Base-by-base conservation (phyloP, 1,140 invertebrate genomes). In the Grapholita molesta region DNA sequence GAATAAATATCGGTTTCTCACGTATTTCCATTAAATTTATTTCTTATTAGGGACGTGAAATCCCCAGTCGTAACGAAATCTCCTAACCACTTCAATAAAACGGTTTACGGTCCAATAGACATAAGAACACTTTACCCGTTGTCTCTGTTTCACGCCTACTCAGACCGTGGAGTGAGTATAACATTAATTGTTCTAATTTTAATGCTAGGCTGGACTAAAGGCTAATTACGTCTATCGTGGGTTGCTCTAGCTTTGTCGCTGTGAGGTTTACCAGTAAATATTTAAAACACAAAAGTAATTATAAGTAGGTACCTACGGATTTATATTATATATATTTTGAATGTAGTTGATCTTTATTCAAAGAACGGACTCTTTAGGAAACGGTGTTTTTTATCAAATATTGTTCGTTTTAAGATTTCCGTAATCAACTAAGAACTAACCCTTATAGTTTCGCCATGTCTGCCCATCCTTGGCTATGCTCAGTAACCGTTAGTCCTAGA, bases 31-130 rank as follows among this genome's bases (percentile, higher is more conserved):
- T 57, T 28, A 23, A 28, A 57, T 28, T n/a, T 25, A 25, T 57
- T 42, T 57, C 24, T 57, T 57, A 57, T 57, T 25, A 57, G 21
- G 53, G 53, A 57, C 53, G 24, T 57, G 24, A 57, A 57, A 57
- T 57, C 53, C 24, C 4, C 53, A 57, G 25, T 25, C 53, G 53
- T n/a, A n/a, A 11, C 23, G 21, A 57, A 57, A 57, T 57, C 53
- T 25, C 12, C 24, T 25, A 57, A 57, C 53, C 53, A 57, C 53
- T 57, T 57, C 21, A 57, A 57, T 57, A 57, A 57, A 57, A 57
- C 53, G 23, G 53, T 57, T 57, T 57, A 57, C 23, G 53, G 53
- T 25, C 53, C 53, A 24, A 57, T 57, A 25, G 23, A 23, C 4
- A 57, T 57, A 57, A 57, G 53, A 57, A 28, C 9, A 23, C 23